Evolutionary conservation across 2,797 vertebrate species (phyloP), one percentile per base, ranked within the genome.

Genomic region (Coilia nasus): DNA sequence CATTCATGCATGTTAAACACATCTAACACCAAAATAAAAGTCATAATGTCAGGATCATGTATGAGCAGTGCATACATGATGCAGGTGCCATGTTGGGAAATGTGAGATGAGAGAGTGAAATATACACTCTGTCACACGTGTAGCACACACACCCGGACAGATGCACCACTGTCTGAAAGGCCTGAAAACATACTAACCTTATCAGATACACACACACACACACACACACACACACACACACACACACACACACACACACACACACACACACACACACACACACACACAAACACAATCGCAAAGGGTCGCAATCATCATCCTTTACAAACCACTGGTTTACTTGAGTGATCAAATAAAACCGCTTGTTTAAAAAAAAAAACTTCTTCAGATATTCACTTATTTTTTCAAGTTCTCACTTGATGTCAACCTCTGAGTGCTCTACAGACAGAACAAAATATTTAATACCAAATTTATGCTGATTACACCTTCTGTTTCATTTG

Each of bases 31-130:
- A 75, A 67, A 31, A 28, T 28, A 28, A 44, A 7, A 44, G 41
- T 78, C 31, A 78, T 35, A 78, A 44, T 31, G 19, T 83, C 62
- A 25, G 35, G n/a, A 78, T 59, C 88, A 88, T 85, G 88, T 88
- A 86, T 88, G 82, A 21, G 10, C 41, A 64, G 6, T n/a, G 84
- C 85, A 88, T 88, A 88, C 87, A 88, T 88, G 87, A 84, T 12
- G 56, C 2, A 78, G n/a, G 23, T 6, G 28, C 14, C 44, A 50
- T 78, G 41, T 81, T 10, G 81, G 46, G 46, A 15, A 19, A 78
- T 44, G 71, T 78, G 71, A 17, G 35, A 78, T 78, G 71, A 7
- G 71, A 75, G 67, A 21, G 67, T 35, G 31, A 78, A 9, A 75
- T 17, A 35, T 19, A 41, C 67, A 44, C 71, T 78, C 71, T 44